Evolutionary conservation across 2,888 invertebrate genomes (phyloP).

Genomic region (Alcis repandata): DNA sequence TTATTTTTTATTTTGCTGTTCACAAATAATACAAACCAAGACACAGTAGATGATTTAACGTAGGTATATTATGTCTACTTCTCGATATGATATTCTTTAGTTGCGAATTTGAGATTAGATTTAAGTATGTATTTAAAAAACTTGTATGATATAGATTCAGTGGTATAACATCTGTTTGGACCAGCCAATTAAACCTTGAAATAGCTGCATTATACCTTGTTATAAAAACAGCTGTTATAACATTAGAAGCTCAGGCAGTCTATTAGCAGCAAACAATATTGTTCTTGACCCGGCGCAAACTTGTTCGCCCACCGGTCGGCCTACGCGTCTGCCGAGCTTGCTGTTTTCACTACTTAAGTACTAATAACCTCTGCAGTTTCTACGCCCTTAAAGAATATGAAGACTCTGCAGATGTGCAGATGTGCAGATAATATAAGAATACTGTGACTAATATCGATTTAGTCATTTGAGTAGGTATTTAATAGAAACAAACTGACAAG

Average conservation of each 20-base stretch:
- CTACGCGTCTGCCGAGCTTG: slow-evolving; percentile 39
- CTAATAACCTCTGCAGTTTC: slow-evolving; percentile 39
- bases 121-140: no score
- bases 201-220: no score
- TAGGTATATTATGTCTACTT: no score
- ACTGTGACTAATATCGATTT: no score
- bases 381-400: slow-evolving; percentile 5
- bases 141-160: no score
- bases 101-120: background rate
- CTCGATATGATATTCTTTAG: no score
- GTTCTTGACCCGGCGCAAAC: slow-evolving; percentile 48
- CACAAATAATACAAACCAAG: background rate
- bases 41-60: background rate
- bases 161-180: no score
- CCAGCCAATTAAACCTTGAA: no score
- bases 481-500: no score
- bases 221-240: slow-evolving; percentile 4
- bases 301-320: slow-evolving; percentile 45
- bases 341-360: slow-evolving; percentile 36
- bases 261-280: slow-evolving; percentile 31
- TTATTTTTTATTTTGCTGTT: slow-evolving; percentile 22
- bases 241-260: background rate
- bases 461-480: no score
- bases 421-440: no score
- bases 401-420: background rate